Percentiles rank a stretch among this genome's conserved stretches.
phyloP scores from a whole-genome alignment of 1,140 invertebrate species.

The Caerostris darwini region DNA sequence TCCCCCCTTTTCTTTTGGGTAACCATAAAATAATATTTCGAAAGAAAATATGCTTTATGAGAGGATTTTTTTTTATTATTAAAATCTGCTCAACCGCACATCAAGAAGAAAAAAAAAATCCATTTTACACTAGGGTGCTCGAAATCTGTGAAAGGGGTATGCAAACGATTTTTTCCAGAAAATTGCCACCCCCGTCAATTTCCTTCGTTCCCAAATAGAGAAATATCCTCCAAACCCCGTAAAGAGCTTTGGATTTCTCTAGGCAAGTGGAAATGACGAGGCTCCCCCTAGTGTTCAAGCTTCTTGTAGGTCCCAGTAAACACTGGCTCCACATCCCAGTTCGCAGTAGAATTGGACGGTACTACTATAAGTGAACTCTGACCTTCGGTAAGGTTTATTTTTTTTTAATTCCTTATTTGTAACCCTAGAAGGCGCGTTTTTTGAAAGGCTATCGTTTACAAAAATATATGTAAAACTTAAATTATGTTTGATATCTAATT shows the following conservation, averaged over 20 bases:
- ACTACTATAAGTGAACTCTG: not conserved
- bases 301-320: not conserved
- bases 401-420: not conserved
- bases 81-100: not conserved
- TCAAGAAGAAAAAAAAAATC: not conserved
- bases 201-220: not conserved
- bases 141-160: not conserved
- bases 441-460: not conserved
- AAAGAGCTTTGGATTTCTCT: not conserved
- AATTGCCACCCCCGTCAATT: not conserved
- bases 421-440: constrained; percentile 13
- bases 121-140: not conserved
- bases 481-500: no score
- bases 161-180: constrained; percentile 14
- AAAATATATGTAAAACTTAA: no score
- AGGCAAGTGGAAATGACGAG: not conserved
- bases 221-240: not conserved
- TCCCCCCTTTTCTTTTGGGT: not conserved
- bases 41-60: not conserved
- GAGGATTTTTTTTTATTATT: not conserved
- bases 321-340: not conserved
- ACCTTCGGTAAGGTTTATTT: constrained; percentile 15
- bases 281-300: constrained; percentile 6
- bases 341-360: not conserved
- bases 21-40: constrained; percentile 8